Base-by-base conservation (phyloP, 2,888 invertebrate species). In the Ormyrus labotus region DNA sequence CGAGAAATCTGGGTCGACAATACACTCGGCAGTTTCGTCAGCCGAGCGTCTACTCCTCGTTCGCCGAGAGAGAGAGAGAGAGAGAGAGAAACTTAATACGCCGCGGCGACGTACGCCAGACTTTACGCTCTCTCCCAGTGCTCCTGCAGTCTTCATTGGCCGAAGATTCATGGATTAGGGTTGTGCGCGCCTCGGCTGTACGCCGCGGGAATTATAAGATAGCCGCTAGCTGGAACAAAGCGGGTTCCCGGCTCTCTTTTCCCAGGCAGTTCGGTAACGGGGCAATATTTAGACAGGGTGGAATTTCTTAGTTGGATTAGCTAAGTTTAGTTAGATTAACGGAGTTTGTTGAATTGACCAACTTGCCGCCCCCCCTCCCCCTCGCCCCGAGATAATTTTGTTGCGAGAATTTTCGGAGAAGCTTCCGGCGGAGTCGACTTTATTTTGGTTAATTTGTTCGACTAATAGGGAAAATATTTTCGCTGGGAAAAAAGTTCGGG, bases 261-360 rank as follows among this genome's bases (percentile, higher is more conserved):
- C 48, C 47, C 70, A 34, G 60, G 61, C 7, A 55, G 73, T 63
- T 57, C 34, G 48, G 70, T 50, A 53, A 63, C 63, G 13, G 53
- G 13, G 53, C 51, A 11, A 63, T 73, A 64, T 64, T 55, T 73
- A 55, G 55, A 61, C 63, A 64, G 55, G 64, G 1, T 47, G 34
- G 64, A 73, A 73, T 73, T 77, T 78, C 78, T 65, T 65, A 78
- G 71, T 71, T 71, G 45, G 51, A 71, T 78, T 78, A 71, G 57
- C 60, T 58, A 71, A 78, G 71, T 65, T 78, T 65, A 63, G 69
- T 71, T 58, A 64, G 65, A 78, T 78, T 65, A 71, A 65, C 77
- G 63, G 64, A 78, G 70, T 70, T 77, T 57, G 64, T 65, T 57
- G 70, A 34, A 73, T 64, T 64, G 73, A 77, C 51, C 67, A 78